These are phyloP conservation scores for Rotaria magnacalcarata DNA, from an alignment of 2,888 invertebrate species.

Conservation along the genomic window DNA sequence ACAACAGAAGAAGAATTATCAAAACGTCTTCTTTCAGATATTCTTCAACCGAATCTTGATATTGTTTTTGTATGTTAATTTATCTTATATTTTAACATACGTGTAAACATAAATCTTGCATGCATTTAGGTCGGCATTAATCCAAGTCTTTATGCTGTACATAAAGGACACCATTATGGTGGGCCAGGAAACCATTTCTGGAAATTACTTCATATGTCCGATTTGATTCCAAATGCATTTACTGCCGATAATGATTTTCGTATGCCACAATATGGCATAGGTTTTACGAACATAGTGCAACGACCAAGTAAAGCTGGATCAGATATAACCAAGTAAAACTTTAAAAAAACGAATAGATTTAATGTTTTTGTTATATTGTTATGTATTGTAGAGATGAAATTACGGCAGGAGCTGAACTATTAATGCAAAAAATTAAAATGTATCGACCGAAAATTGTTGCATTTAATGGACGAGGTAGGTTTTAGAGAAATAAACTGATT, in stretches of 20 bases:
- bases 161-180: conserved; percentile 95
- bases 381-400: conserved; percentile 58
- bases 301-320: conserved; percentile 79
- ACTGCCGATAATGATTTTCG: conserved; percentile 92
- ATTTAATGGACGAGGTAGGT: conserved; percentile 79
- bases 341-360: neutral
- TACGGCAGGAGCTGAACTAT: conserved; percentile 69
- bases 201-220: conserved; percentile 77
- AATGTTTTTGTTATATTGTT: neutral
- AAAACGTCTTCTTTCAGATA: conserved; percentile 85
- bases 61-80: conserved; percentile 80
- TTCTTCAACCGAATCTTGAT: conserved; percentile 84
- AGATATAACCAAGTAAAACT: neutral
- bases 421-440: conserved; percentile 81
- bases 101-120: neutral
- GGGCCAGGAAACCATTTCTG: conserved; percentile 98
- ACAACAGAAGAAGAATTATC: conserved; percentile 29
- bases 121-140: conserved; percentile 67
- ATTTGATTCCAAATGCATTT: conserved; percentile 87
- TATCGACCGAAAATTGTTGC: conserved; percentile 92
- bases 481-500: too few species aligned
- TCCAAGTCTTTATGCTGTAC: conserved; percentile 91
- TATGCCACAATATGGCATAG: conserved; percentile 84
- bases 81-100: neutral
- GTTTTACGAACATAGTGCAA: conserved; percentile 94